Conservation (phyloP, 2,888 invertebrate species). For the Cephus nigrinus region DNA sequence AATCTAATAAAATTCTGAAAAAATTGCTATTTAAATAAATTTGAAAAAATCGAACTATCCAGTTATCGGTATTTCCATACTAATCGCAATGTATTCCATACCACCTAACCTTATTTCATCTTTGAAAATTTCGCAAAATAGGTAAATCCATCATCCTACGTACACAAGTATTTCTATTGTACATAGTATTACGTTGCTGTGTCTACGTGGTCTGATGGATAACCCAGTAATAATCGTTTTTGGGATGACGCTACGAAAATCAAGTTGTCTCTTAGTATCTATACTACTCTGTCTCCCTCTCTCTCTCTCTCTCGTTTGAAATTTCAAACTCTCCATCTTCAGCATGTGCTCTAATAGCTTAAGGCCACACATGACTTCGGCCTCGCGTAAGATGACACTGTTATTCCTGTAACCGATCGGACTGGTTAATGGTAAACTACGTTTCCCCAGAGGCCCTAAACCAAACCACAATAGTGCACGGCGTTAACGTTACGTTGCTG, state of each 20-base stretch:
- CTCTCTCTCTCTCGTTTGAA: neutral
- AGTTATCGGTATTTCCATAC: neutral
- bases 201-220: neutral
- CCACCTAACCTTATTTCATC: too few species aligned
- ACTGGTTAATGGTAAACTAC: conserved; percentile 37
- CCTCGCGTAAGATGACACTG: neutral
- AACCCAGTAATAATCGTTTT: neutral
- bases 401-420: conserved; percentile 29
- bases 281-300: neutral
- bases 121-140: too few species aligned
- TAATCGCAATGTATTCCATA: neutral
- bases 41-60: neutral
- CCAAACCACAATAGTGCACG: conserved; percentile 28
- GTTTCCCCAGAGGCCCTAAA: conserved; percentile 41
- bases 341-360: neutral
- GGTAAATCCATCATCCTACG: too few species aligned
- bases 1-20: neutral
- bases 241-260: neutral
- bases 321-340: neutral
- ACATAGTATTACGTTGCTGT: neutral
- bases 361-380: neutral
- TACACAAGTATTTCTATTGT: neutral
- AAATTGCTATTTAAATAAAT: neutral
- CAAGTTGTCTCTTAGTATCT: neutral
- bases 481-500: neutral